A percentile compares a stretch with the other conserved stretches of the same genome.
Evolutionary conservation across 2,113 vertebrate genomes (phyloP).

Genomic region (Columbina picui): DNA sequence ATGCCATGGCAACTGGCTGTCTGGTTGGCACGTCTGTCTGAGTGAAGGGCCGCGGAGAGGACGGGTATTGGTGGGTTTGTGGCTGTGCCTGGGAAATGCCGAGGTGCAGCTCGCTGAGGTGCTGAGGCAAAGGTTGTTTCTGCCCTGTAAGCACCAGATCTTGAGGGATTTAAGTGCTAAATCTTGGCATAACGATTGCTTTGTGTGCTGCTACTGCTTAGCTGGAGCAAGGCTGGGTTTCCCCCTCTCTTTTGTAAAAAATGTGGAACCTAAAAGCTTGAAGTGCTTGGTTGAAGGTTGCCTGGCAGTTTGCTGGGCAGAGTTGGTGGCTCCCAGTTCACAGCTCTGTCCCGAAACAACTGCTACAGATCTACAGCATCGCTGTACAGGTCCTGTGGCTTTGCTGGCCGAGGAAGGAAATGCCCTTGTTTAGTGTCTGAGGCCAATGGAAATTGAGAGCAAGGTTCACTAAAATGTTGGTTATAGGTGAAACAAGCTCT

Average conservation of each 20-base stretch:
- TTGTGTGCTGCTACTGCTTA: slow-evolving; percentile 40
- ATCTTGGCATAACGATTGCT: slow-evolving; percentile 62
- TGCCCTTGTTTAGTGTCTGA: neutral
- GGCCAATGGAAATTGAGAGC: neutral
- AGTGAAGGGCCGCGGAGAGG: neutral
- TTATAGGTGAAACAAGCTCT: neutral
- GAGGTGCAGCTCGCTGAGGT: neutral
- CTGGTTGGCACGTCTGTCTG: slow-evolving; percentile 46
- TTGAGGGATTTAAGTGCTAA: slow-evolving; percentile 64
- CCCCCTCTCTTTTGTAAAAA: neutral
- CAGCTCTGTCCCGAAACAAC: neutral
- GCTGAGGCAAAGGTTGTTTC: slow-evolving; percentile 56
- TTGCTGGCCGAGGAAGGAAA: neutral
- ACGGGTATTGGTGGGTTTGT: neutral
- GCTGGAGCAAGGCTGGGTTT: neutral
- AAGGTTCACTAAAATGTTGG: neutral
- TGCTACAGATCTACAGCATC: accelerated
- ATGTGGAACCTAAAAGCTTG: neutral
- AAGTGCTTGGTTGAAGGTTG: neutral
- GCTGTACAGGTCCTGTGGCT: neutral
- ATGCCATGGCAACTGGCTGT: slow-evolving; percentile 67
- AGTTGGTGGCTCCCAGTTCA: neutral
- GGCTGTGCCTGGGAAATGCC: neutral
- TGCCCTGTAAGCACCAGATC: slow-evolving; percentile 45
- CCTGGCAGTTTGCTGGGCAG: neutral